phyloP scores from a whole-genome alignment of 2,888 invertebrate genomes.

The Drosophila paranaensis region DNA sequence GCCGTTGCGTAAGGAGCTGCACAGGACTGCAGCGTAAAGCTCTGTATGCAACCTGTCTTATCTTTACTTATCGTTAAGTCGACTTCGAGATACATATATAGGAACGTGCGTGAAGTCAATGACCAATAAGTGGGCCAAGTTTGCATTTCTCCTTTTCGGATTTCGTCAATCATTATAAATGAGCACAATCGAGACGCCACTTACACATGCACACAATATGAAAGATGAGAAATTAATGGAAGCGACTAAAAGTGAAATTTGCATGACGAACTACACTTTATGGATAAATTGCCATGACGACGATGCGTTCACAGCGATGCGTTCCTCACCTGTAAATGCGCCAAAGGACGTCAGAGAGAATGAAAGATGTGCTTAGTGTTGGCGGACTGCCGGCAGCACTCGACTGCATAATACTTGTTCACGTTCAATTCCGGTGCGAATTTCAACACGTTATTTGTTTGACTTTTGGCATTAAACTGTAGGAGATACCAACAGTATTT shows the following conservation, averaged over 20 bases:
- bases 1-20: neutral
- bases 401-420: neutral
- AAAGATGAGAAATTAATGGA: neutral
- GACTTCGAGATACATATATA: neutral
- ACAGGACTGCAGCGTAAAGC: neutral
- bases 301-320: neutral
- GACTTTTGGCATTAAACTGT: neutral
- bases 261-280: conserved; percentile 5
- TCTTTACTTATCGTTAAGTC: neutral
- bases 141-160: neutral
- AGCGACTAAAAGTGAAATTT: neutral
- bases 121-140: neutral
- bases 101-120: neutral
- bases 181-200: neutral
- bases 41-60: neutral
- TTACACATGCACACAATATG: conserved; percentile 1
- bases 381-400: neutral
- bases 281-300: conserved; percentile 35
- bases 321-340: neutral
- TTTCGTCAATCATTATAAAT: conserved; percentile 6
- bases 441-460: neutral
- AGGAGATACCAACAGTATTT: neutral
- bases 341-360: neutral
- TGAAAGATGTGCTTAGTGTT: neutral
- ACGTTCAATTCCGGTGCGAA: neutral